A percentile compares a stretch with the other conserved stretches of the same genome.
Conservation (phyloP, 2,888 invertebrate species). For the Macrosoma leucophasiata region DNA sequence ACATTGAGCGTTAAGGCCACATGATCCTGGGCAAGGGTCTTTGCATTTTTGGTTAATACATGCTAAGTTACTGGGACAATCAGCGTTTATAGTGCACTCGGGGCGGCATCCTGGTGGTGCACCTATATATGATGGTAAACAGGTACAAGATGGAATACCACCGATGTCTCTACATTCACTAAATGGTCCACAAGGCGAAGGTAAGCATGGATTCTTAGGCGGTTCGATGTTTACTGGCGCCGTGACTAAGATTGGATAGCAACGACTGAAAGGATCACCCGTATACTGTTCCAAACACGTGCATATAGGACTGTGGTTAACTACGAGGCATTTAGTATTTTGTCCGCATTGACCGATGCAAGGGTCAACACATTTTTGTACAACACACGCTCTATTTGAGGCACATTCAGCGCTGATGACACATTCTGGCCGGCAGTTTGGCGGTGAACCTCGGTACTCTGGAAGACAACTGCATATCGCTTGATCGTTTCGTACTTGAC, state of each 20-base stretch:
- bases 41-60: conserved; percentile 85
- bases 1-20: conserved; percentile 79
- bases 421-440: conserved; percentile 84
- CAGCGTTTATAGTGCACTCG: conserved; percentile 82
- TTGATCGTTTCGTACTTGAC: conserved; percentile 82
- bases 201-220: conserved; percentile 73
- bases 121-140: conserved; percentile 79
- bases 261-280: conserved; percentile 80
- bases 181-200: conserved; percentile 81
- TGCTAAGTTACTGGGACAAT: conserved; percentile 83
- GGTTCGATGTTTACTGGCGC: conserved; percentile 35
- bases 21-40: conserved; percentile 89
- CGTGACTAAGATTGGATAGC: conserved; percentile 48
- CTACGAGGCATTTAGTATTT: conserved; percentile 82
- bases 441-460: conserved; percentile 79
- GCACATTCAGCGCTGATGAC: conserved; percentile 83
- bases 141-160: conserved; percentile 79
- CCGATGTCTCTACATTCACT: conserved; percentile 78
- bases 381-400: conserved; percentile 79
- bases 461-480: conserved; percentile 82
- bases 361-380: conserved; percentile 82
- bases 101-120: conserved; percentile 82
- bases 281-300: conserved; percentile 76
- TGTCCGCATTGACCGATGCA: conserved; percentile 84
- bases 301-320: conserved; percentile 83